phyloP scores from a whole-genome alignment of 2,888 invertebrate species.

The Chrysolina oricalcia region DNA sequence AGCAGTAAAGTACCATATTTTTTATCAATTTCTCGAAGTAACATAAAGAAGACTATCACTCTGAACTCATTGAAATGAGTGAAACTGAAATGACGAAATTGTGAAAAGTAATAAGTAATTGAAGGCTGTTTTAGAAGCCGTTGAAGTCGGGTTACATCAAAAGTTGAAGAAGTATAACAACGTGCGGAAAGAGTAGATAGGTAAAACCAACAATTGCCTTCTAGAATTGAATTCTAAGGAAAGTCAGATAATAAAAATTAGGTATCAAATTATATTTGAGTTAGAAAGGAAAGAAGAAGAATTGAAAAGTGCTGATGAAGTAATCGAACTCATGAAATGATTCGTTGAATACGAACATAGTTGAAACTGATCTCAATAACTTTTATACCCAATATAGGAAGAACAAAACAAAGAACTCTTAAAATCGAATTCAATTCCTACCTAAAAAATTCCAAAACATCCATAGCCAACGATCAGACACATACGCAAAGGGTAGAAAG shows the following conservation, averaged over 20 bases:
- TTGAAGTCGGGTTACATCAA: no score
- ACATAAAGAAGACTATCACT: no score
- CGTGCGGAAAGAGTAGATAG: neutral
- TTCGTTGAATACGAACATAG: neutral
- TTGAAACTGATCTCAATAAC: constrained; percentile 13
- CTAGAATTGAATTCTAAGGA: neutral
- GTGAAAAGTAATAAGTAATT: no score
- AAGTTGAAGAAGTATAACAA: no score
- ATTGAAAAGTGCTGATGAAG: neutral
- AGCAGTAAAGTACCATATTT: no score
- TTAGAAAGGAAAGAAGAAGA: neutral
- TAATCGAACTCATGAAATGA: neutral
- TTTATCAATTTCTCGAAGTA: no score
- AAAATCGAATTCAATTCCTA: neutral
- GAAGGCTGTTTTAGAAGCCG: no score
- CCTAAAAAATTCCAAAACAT: neutral
- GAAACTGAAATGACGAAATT: no score
- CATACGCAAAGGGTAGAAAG: no score
- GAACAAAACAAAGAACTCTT: no score
- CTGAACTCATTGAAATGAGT: no score
- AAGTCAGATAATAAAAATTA: constrained; percentile 8
- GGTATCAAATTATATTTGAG: constrained; percentile 5
- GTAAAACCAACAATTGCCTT: neutral
- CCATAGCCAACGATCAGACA: no score
- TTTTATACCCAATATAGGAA: neutral